Base-by-base conservation (phyloP, 2,888 invertebrate species). In the Silvanus unidentatus region DNA sequence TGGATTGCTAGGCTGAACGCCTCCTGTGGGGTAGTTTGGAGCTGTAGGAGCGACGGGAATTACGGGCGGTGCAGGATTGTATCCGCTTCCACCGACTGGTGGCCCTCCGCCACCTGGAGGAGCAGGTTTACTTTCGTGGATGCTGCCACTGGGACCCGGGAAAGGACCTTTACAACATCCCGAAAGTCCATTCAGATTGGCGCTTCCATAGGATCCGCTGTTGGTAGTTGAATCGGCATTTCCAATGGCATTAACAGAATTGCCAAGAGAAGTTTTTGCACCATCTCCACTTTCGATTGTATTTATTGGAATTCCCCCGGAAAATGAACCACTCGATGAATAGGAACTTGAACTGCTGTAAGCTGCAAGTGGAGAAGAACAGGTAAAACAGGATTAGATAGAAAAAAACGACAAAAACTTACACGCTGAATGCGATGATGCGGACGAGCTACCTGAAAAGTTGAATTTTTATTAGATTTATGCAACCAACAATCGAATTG, bases 131-230 rank as follows among this genome's bases (percentile, higher is more conserved):
- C 54, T 55, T 9, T 55, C 51, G 39, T 56, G 40, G 13, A 58
- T 60, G 39, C 53, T 57, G 37, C 56, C 57, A 22, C 44, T 48
- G 16, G 54, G 54, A 35, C 59, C 59, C 34, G 59, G 59, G 27
- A 56, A 48, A 13, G 42, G 45, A 10, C 45, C 47, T 39, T 47
- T 44, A 12, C 46, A 45, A 37, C 44, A 44, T 27, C 16, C 39
- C 5, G 27, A 10, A 29, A 15, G 6, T 16, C 30, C 29, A 40
- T 30, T 35, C n/a, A 13, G 5, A 4, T 14, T 15, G n/a, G 4
- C 32, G 5, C 4, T 32, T 37, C 37, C 37, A 16, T 14, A 10
- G 37, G 14, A 15, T 16, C 3, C 16, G 4, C 9, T 12, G 13
- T 35, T 35, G 9, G 13, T 11, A 6, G 6, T 12, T 6, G 35